phyloP scores from a whole-genome alignment of 1,140 invertebrate species.

The Drepana arcuata region DNA sequence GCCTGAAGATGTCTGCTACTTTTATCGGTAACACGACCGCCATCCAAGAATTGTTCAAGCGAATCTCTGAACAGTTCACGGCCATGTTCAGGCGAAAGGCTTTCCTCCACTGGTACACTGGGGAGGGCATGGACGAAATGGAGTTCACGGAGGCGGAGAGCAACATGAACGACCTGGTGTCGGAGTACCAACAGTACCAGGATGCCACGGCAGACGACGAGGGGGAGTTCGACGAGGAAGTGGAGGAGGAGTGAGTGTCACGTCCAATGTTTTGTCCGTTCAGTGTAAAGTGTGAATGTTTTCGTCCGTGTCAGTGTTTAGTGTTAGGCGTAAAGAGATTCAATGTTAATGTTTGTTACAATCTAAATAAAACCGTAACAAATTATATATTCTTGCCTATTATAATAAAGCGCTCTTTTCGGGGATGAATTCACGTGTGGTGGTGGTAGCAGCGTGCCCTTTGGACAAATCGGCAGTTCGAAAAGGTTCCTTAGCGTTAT shows the following conservation, averaged over 20 bases:
- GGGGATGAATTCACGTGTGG: no score
- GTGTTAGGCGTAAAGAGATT: conserved; percentile 27
- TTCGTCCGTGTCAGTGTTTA: conserved; percentile 18
- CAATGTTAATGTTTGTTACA: conserved; percentile 9
- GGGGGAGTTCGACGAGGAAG: conserved; percentile 62
- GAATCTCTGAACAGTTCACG: conserved; percentile 89
- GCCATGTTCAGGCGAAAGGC: conserved; percentile 95
- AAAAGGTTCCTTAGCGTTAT: no score
- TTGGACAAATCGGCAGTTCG: no score
- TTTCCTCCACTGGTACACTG: conserved; percentile 92
- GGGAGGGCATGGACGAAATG: conserved; percentile 90
- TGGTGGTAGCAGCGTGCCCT: no score
- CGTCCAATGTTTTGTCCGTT: conserved; percentile 11
- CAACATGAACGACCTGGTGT: conserved; percentile 86
- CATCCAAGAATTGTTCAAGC: conserved; percentile 90
- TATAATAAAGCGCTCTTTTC: no score
- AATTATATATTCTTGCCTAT: no score
- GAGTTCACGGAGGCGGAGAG: conserved; percentile 85
- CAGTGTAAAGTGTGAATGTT: conserved; percentile 9
- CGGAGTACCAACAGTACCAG: conserved; percentile 92
- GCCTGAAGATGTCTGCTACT: conserved; percentile 91
- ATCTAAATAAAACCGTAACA: conserved; percentile 2
- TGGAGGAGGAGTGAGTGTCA: conserved; percentile 48
- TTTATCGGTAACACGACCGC: conserved; percentile 93
- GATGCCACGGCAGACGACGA: conserved; percentile 79